phyloP scores from a whole-genome alignment of 35 echinoderm and acorn worm genomes.

The Patiria miniata region DNA sequence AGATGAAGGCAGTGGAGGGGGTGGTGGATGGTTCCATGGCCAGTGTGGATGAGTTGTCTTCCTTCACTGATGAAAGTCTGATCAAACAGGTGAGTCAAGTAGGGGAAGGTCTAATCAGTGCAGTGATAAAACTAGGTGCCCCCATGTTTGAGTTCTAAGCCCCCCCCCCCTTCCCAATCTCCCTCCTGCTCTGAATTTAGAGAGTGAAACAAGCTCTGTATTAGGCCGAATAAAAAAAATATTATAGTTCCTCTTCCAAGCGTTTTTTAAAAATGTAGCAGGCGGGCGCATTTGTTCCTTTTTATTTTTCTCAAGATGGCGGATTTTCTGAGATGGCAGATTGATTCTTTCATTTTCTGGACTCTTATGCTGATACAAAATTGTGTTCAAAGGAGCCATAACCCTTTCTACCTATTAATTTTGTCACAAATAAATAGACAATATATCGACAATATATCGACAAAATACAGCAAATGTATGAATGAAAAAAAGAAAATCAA shows the following conservation, averaged over 20 bases:
- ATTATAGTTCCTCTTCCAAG: not conserved
- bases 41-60: not conserved
- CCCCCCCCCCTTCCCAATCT: too few species aligned
- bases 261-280: not conserved
- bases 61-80: slow-evolving; percentile 8
- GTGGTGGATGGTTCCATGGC: not conserved
- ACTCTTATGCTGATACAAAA: too few species aligned
- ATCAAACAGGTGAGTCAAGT: not conserved
- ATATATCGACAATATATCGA: too few species aligned
- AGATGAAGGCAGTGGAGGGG: not conserved
- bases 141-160: not conserved
- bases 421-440: too few species aligned
- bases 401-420: too few species aligned
- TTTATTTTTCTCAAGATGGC: too few species aligned
- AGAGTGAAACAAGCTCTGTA: not conserved
- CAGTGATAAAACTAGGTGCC: not conserved
- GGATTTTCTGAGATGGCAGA: too few species aligned
- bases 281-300: too few species aligned
- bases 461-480: too few species aligned
- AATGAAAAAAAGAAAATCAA: too few species aligned
- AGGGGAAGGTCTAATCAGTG: not conserved
- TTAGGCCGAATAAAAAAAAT: not conserved
- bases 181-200: not conserved
- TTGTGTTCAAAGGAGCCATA: too few species aligned
- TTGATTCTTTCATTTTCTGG: too few species aligned